A percentile compares a stretch with the other conserved stretches of the same genome.
Conservation (phyloP, 2,113 vertebrate species). For the Coregonus clupeaformis region DNA sequence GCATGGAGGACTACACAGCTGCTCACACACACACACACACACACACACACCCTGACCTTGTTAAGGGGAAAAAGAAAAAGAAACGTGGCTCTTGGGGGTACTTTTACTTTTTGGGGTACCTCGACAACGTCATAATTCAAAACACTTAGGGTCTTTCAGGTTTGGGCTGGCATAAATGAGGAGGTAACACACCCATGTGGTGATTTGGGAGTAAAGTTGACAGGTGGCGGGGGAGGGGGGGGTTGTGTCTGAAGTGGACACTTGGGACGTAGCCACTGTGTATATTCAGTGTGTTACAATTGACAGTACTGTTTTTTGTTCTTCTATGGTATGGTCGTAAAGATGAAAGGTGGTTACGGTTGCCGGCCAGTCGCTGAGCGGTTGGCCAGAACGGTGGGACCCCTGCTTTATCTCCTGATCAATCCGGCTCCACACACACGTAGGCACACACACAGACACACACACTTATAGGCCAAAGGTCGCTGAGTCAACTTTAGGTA, state of each 20-base stretch:
- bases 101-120: conserved; percentile 22
- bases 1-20: conserved; percentile 6
- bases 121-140: conserved; percentile 38
- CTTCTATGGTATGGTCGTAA: too few relatives aligned
- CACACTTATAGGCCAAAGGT: conserved; percentile 26
- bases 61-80: conserved; percentile 15
- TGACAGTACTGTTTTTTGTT: too few relatives aligned
- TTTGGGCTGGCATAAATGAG: conserved; percentile 45
- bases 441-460: background rate
- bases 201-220: conserved; percentile 43
- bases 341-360: conserved; percentile 25
- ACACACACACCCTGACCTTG: conserved; percentile 36
- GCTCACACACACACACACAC: background rate
- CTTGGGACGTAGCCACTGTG: too few relatives aligned
- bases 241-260: conserved; percentile 40
- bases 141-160: conserved; percentile 36
- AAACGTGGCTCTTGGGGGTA: background rate
- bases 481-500: background rate
- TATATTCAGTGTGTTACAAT: too few relatives aligned
- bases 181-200: conserved; percentile 38
- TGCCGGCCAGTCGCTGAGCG: background rate
- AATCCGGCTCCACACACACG: background rate
- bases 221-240: conserved; percentile 39
- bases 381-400: background rate
- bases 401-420: conserved; percentile 2